Evolutionary conservation across 2,113 vertebrate genomes (phyloP).

Genomic region (Bettongia penicillata): DNA sequence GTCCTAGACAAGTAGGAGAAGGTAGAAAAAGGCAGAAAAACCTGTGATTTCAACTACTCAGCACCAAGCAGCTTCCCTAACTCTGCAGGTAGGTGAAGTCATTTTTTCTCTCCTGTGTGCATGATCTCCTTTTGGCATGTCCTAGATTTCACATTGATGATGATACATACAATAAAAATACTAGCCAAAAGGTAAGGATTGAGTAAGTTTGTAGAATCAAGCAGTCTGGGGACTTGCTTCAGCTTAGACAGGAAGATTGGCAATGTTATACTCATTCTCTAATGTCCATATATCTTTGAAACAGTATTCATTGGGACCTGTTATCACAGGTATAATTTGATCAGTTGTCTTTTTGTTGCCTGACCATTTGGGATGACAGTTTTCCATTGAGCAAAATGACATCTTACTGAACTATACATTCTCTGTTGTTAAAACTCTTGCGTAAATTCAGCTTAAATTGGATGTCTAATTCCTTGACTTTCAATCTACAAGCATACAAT

Average conservation of each 20-base stretch:
- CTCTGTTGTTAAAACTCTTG: neutral
- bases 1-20: neutral
- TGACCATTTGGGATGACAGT: neutral
- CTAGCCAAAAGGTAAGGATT: neutral
- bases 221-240: neutral
- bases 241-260: neutral
- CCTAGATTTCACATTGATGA: neutral
- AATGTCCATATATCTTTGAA: neutral
- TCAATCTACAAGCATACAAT: neutral
- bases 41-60: neutral
- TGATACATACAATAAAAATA: neutral
- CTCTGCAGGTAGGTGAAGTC: neutral
- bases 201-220: neutral
- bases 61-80: neutral
- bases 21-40: neutral
- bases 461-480: neutral
- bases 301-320: neutral
- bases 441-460: neutral
- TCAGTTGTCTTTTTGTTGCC: neutral
- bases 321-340: neutral
- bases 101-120: neutral
- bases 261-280: neutral
- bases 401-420: neutral
- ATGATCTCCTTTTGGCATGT: neutral
- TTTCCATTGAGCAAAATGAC: constrained; percentile 11